A percentile compares a stretch with the other conserved stretches of the same genome.
These are phyloP conservation scores for Pelosia muscerda DNA, from an alignment of 2,888 invertebrate genomes.

Conservation along the genomic window DNA sequence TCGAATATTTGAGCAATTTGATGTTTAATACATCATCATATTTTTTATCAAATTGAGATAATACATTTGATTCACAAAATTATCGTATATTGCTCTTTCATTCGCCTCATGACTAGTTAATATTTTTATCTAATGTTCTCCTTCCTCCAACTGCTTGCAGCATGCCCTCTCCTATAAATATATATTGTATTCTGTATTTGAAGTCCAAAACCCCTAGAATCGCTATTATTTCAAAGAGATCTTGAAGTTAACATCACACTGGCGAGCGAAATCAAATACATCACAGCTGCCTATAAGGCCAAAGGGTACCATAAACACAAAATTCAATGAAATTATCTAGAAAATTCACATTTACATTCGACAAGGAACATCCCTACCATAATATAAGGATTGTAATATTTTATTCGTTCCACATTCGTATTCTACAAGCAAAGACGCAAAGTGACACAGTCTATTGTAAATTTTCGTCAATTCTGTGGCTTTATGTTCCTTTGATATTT, in stretches of 20 bases:
- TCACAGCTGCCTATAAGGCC: neutral
- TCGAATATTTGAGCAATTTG: no score
- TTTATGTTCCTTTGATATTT: conserved; percentile 39
- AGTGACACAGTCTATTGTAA: conserved; percentile 45
- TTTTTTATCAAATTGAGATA: neutral
- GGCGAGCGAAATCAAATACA: neutral
- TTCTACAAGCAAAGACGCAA: conserved; percentile 35
- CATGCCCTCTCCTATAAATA: no score
- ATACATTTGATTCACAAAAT: no score
- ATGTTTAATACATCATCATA: neutral
- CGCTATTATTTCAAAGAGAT: no score
- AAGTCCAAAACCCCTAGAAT: no score
- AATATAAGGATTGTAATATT: conserved; percentile 35
- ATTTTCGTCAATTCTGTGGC: conserved; percentile 38
- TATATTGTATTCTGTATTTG: no score
- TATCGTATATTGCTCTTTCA: no score
- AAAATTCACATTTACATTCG: conserved; percentile 22
- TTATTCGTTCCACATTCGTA: conserved; percentile 40
- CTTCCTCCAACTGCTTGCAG: no score
- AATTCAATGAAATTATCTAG: neutral
- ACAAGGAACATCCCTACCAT: conserved; percentile 28
- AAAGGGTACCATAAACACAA: neutral
- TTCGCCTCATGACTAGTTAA: no score
- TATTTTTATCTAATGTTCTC: no score
- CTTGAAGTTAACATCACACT: neutral